Conservation (phyloP, 2,113 vertebrate genomes). For the Melozone crissalis region DNA sequence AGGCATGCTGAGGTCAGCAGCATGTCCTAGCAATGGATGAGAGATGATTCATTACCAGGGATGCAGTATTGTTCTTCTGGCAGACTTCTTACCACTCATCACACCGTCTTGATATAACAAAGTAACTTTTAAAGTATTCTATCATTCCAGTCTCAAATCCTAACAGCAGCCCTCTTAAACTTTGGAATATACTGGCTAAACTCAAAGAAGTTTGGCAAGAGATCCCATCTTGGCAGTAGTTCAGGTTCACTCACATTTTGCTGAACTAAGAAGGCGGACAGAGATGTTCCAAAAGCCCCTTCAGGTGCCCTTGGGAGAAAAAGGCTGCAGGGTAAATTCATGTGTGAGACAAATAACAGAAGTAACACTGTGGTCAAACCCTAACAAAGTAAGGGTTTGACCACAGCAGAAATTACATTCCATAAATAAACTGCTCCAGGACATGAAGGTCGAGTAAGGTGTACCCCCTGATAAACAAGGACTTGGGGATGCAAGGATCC, state of each 20-base stretch:
- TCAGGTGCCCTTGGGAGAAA: neutral
- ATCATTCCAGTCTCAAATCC: neutral
- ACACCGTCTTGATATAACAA: neutral
- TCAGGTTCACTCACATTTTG: neutral
- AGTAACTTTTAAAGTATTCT: neutral
- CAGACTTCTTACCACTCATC: neutral
- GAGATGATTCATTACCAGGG: neutral
- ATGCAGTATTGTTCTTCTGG: neutral
- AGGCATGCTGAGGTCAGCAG: neutral
- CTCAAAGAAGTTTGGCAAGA: neutral
- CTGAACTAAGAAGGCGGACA: accelerated
- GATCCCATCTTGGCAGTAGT: neutral
- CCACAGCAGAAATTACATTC: neutral
- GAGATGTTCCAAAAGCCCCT: neutral
- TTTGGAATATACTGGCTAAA: neutral
- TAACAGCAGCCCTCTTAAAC: neutral
- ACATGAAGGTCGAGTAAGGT: neutral
- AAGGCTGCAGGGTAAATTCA: neutral
- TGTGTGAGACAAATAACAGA: neutral
- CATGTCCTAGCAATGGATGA: neutral
- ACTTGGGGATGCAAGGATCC: neutral
- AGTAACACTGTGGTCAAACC: too few species aligned
- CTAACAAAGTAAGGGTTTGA: neutral
- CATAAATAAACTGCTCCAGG: neutral
- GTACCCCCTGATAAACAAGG: neutral